Evolutionary conservation across 2,888 invertebrate species (phyloP), one percentile per base, ranked within the genome.

Genomic region (Hypomecis atomaria): DNA sequence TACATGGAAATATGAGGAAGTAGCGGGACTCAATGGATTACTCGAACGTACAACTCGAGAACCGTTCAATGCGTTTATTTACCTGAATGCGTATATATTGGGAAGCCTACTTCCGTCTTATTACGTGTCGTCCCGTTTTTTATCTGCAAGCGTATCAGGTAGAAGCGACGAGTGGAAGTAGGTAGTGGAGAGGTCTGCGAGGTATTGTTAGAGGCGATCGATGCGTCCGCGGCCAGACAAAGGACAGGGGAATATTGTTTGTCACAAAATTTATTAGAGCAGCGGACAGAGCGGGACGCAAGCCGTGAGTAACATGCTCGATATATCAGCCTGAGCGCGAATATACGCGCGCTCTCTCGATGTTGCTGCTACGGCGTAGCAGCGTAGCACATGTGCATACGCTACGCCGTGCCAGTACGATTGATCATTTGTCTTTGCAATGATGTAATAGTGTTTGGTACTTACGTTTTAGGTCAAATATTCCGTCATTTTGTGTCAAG

Each of bases 251-350:
- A 88, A 90, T 90, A 90, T 90, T 90, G 90, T 91, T 90, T 90
- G 90, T 88, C 86, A 88, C 86, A 85, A 90, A 90, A 90, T 90
- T 90, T 91, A 90, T 90, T 90, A 89, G 82, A 81, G 85, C 83
- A 77, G 78, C 79, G 67, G 67, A 71, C 65, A 68, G 70, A 65
- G 60, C 69, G 65, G 64, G 64, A 56, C 57, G 44, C 57, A 43
- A 42, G 52, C 56, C 58, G 66, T 73, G 71, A 77, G 78, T 78
- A 80, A 86, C 84, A 78, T 71, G 79, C 79, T 76, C 87, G 81
- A 88, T 88, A 88, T 86, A 84, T 89, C 85, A 86, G 80, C 65
- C 69, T 71, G 69, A 70, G 80, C 78, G 73, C 82, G 85, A 88
- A 89, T 84, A 88, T 87, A 88, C 87, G 59, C 87, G 86, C 82